These are phyloP conservation scores for Melanerpes formicivorus DNA, from an alignment of 2,113 vertebrate species.

Conservation along the genomic window DNA sequence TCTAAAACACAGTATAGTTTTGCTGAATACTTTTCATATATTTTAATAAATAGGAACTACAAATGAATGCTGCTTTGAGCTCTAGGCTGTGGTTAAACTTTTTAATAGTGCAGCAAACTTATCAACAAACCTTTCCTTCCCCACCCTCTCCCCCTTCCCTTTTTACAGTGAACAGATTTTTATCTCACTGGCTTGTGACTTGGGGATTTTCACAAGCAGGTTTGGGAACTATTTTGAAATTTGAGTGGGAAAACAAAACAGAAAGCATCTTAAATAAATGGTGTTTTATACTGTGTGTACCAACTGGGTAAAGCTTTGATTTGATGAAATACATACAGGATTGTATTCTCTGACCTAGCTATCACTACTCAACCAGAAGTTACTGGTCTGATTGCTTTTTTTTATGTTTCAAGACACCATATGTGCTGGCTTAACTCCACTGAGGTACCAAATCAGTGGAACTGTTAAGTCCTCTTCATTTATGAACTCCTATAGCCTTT, in stretches of 20 bases:
- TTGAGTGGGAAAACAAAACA: not conserved
- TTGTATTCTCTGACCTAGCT: not conserved
- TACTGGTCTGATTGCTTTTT: not conserved
- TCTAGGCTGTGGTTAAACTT: conserved; percentile 52
- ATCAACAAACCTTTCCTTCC: conserved; percentile 62
- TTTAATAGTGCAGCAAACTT: conserved; percentile 50
- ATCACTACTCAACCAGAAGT: not conserved
- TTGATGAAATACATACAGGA: not conserved
- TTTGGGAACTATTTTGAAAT: conserved; percentile 47
- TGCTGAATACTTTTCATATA: not conserved
- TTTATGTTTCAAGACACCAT: not conserved
- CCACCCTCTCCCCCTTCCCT: conserved; percentile 19
- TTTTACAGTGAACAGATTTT: conserved; percentile 53
- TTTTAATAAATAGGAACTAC: conserved; percentile 44
- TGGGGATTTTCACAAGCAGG: conserved; percentile 42
- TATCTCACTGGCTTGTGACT: conserved; percentile 29
- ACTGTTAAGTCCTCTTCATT: not conserved
- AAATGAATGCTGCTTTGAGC: conserved; percentile 7
- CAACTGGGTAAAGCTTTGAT: not conserved
- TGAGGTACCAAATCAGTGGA: not conserved
- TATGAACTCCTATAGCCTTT: not conserved
- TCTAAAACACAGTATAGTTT: not conserved
- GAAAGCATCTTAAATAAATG: not conserved
- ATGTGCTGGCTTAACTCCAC: not conserved
- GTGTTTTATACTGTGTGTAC: not conserved